Evolutionary conservation across 2,797 vertebrate genomes (phyloP).

Genomic region (Poecile montanus): DNA sequence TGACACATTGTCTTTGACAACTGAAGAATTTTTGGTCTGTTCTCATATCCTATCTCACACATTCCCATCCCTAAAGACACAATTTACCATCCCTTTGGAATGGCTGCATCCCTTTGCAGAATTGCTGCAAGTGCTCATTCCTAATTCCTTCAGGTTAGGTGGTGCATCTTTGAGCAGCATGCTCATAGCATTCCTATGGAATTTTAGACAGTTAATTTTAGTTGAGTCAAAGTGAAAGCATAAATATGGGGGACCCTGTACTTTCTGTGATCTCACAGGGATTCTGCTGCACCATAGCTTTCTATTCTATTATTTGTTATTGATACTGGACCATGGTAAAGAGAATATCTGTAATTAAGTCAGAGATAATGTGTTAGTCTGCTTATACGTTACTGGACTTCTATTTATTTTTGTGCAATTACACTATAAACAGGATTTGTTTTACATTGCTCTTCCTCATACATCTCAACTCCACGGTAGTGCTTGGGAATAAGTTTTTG

Average conservation of each 20-base stretch:
- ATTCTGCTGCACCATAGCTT: not conserved
- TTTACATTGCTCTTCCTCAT: not conserved
- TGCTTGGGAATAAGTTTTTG: not conserved
- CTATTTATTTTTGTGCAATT: not conserved
- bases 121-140: not conserved
- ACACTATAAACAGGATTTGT: not conserved
- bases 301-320: not conserved
- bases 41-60: not conserved
- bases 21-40: not conserved
- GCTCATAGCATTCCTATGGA: not conserved
- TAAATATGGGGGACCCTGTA: not conserved
- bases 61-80: not conserved
- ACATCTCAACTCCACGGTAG: not conserved
- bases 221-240: not conserved
- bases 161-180: not conserved
- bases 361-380: not conserved
- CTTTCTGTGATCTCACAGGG: not conserved
- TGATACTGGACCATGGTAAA: not conserved
- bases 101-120: too few species aligned
- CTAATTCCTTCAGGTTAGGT: not conserved
- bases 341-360: not conserved
- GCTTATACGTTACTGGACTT: not conserved
- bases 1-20: not conserved
- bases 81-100: not conserved
- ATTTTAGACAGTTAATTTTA: not conserved